phyloP scores from a whole-genome alignment of 35 echinoderm and acorn worm genomes.

The Eucidaris tribuloides region DNA sequence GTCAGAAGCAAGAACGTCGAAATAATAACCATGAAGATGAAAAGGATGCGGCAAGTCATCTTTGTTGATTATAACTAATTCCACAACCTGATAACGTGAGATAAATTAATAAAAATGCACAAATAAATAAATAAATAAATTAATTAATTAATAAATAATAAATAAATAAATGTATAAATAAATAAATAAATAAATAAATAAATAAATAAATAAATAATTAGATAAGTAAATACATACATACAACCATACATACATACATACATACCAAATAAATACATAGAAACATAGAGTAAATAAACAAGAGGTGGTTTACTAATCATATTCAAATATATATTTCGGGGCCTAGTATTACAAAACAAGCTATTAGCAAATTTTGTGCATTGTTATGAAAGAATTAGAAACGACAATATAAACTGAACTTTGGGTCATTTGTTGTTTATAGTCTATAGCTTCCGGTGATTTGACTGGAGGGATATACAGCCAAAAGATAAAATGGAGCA shows the following conservation, averaged over 20 bases:
- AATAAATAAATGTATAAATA: no score
- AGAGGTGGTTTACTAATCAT: not conserved
- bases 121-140: not conserved
- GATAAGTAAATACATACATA: no score
- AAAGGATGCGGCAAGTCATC: not conserved
- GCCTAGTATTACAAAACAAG: not conserved
- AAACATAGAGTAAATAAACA: not conserved
- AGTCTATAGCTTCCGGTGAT: no score
- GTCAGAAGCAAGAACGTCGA: not conserved
- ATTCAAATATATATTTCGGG: not conserved
- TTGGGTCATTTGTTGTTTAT: no score
- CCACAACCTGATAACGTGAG: constrained; percentile 2
- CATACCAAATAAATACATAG: not conserved
- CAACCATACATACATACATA: no score
- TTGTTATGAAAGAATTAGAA: no score
- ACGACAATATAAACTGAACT: no score
- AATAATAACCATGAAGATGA: constrained; percentile 36
- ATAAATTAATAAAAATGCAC: no score
- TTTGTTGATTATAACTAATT: constrained; percentile 43
- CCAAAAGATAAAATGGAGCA: no score
- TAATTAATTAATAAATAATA: not conserved
- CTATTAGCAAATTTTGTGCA: not conserved
- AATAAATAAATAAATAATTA: no score
- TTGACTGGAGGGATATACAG: no score
- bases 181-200: not conserved